Conservation (phyloP, 37 sponge, comb jelly and placozoan genomes). For the Ianthella basta region DNA sequence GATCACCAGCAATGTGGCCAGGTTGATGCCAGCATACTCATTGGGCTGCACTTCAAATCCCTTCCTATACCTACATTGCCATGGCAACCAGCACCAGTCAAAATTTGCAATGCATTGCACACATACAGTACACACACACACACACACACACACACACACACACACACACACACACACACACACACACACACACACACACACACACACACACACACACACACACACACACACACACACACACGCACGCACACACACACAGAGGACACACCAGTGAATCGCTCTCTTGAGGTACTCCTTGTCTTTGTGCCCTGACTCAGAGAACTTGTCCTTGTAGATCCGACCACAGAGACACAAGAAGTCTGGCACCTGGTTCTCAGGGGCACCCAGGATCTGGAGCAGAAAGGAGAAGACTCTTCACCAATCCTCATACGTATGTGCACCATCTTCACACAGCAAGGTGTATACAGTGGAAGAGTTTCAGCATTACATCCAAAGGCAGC, state of each 20-base stretch:
- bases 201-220: too few relatives aligned
- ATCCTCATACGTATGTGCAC: background rate
- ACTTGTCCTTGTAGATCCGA: slow-evolving; percentile 92
- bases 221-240: too few relatives aligned
- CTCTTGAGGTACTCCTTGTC: slow-evolving; percentile 59
- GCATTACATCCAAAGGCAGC: too few relatives aligned
- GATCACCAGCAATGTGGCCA: slow-evolving; percentile 83
- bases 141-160: background rate
- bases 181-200: too few relatives aligned
- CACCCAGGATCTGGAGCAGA: slow-evolving; percentile 49
- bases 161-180: too few relatives aligned
- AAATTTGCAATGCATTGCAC: too few relatives aligned
- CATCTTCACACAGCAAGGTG: too few relatives aligned
- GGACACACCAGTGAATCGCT: slow-evolving; percentile 73
- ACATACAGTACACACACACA: too few relatives aligned
- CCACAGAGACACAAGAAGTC: slow-evolving; percentile 89
- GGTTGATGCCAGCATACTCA: slow-evolving; percentile 87
- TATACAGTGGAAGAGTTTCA: too few relatives aligned
- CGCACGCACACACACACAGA: too few relatives aligned
- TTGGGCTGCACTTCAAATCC: slow-evolving; percentile 87
- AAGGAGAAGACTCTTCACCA: background rate
- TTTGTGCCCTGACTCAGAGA: slow-evolving; percentile 65
- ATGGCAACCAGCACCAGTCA: background rate
- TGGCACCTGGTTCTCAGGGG: slow-evolving; percentile 85
- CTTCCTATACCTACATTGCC: slow-evolving; percentile 61